Conservation (phyloP, 92 coral and sea anemone genomes). For the Anthopleura xanthogrammica region DNA sequence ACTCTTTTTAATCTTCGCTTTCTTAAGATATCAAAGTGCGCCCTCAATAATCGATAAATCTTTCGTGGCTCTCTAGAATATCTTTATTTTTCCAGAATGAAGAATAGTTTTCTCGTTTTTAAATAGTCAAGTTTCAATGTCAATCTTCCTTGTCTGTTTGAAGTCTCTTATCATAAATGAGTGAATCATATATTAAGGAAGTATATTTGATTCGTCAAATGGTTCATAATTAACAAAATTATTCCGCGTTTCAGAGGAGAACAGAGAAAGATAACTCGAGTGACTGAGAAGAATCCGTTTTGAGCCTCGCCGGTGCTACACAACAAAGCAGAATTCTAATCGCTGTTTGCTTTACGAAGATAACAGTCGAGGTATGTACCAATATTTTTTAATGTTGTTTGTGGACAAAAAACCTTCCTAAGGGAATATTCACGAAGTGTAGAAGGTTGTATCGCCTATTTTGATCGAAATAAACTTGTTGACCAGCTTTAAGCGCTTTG, state of each 20-base stretch:
- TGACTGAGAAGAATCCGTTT: not conserved
- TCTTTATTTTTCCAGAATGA: not conserved
- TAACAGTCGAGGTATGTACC: not conserved
- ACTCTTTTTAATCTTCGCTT: not conserved
- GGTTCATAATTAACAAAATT: not conserved
- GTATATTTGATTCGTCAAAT: not conserved
- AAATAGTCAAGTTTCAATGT: not conserved
- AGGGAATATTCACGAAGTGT: not conserved
- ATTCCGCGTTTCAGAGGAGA: not conserved
- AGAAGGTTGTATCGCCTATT: not conserved
- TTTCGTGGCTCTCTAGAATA: not conserved
- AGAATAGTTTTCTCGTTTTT: not conserved
- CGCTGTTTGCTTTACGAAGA: not conserved
- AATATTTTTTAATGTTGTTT: not conserved
- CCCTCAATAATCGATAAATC: not conserved
- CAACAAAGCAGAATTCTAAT: not conserved
- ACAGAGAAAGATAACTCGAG: not conserved
- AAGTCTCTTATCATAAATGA: not conserved
- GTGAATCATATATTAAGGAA: not conserved
- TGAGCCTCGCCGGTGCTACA: not conserved
- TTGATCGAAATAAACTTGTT: not conserved
- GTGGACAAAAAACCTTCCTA: not conserved
- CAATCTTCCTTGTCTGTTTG: not conserved
- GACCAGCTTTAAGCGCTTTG: not conserved
- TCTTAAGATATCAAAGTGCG: not conserved